Percentiles rank a stretch among this genome's conserved stretches.
Conservation (phyloP, 2,888 invertebrate genomes). For the Meteorus colon region DNA sequence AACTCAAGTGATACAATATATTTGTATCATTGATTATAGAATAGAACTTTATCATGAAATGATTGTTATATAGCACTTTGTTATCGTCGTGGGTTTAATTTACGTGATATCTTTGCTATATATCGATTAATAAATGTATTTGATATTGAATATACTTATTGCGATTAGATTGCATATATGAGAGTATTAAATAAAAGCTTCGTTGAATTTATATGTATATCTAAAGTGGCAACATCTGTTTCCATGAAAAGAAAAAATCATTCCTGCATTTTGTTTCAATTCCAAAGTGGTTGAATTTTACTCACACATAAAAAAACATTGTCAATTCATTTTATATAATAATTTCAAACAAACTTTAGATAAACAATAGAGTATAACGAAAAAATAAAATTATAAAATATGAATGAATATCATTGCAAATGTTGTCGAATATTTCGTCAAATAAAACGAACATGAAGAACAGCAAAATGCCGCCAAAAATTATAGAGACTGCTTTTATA, state of each 20-base stretch:
- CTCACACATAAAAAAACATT: too few species aligned
- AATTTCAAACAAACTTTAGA: too few species aligned
- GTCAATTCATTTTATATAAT: too few species aligned
- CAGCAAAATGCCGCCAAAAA: too few species aligned
- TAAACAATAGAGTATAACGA: too few species aligned
- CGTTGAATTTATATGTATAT: slow-evolving; percentile 43
- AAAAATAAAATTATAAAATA: too few species aligned
- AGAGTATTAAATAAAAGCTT: slow-evolving; percentile 30
- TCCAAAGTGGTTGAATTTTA: background rate
- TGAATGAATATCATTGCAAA: too few species aligned
- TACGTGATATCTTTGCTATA: slow-evolving; percentile 47
- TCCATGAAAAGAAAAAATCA: background rate
- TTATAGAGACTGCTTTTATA: too few species aligned
- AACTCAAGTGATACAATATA: background rate
- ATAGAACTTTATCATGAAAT: slow-evolving; percentile 1
- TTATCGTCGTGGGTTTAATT: slow-evolving; percentile 51
- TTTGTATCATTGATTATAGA: background rate
- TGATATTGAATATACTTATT: slow-evolving; percentile 65
- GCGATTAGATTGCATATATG: slow-evolving; percentile 31
- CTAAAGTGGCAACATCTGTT: slow-evolving; percentile 29
- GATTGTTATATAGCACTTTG: slow-evolving; percentile 32
- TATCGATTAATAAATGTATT: slow-evolving; percentile 67
- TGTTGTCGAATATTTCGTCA: too few species aligned
- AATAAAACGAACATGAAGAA: too few species aligned
- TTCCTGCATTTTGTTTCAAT: background rate